Percentiles rank a stretch among this genome's conserved stretches.
Evolutionary conservation across 1,140 invertebrate genomes (phyloP).

Genomic region (Papilio helenus): DNA sequence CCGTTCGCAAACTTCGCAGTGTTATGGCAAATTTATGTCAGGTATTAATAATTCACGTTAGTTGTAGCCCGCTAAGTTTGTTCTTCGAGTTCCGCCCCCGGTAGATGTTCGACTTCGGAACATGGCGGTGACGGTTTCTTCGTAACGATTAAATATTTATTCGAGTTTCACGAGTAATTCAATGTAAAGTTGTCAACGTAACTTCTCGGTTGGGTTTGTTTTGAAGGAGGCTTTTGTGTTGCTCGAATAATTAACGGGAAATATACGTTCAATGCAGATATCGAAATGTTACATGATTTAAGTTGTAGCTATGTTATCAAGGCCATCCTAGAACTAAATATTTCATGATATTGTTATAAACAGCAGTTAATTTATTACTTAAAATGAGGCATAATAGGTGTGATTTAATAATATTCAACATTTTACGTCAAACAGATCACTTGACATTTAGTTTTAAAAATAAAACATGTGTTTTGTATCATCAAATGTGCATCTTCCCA

Average conservation of each 20-base stretch:
- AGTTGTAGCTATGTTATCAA: background rate
- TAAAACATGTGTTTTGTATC: background rate
- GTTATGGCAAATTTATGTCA: constrained; percentile 82
- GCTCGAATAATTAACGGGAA: constrained; percentile 43
- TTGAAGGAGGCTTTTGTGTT: constrained; percentile 39
- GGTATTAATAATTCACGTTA: constrained; percentile 82
- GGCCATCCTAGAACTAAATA: background rate
- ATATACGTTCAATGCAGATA: constrained; percentile 16
- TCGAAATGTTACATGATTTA: background rate
- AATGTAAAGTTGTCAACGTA: constrained; percentile 62
- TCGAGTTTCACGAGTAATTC: constrained; percentile 67
- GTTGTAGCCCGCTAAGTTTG: constrained; percentile 73
- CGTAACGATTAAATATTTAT: constrained; percentile 76
- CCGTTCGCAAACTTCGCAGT: constrained; percentile 63
- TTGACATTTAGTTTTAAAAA: background rate
- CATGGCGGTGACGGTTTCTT: constrained; percentile 68
- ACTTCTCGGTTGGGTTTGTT: constrained; percentile 44
- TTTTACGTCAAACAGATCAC: no score
- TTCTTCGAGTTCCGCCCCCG: constrained; percentile 57
- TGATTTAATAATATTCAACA: no score
- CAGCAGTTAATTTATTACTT: background rate
- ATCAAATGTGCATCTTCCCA: constrained; percentile 14
- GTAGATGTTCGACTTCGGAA: constrained; percentile 63
- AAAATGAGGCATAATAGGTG: background rate
- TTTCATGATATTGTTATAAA: background rate